Conservation (phyloP, 1,140 invertebrate species). For the Meloidogyne exigua region DNA sequence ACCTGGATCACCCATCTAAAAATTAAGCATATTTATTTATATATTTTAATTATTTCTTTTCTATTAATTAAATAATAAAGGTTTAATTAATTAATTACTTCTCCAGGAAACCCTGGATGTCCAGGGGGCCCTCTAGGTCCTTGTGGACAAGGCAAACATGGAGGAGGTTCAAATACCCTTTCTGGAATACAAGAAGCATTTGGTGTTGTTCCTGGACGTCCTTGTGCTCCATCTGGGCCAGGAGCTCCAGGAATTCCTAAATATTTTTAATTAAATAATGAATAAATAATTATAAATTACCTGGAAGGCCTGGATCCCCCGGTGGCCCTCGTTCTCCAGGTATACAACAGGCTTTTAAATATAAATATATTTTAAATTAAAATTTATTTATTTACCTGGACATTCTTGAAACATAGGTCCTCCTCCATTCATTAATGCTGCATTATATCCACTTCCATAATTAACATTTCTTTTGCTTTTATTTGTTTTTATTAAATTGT, state of each 20-base stretch:
- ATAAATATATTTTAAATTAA: slow-evolving; percentile 12
- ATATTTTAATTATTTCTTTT: neutral
- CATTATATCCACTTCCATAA: slow-evolving; percentile 59
- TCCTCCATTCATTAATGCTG: slow-evolving; percentile 51
- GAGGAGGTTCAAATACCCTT: slow-evolving; percentile 62
- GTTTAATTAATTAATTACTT: neutral
- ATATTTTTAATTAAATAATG: too few species aligned
- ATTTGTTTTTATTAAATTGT: slow-evolving; percentile 2
- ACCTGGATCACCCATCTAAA: slow-evolving; percentile 50
- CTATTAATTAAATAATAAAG: neutral
- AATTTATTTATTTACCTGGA: slow-evolving; percentile 46
- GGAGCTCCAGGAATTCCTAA: slow-evolving; percentile 49
- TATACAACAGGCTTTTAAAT: slow-evolving; percentile 54
- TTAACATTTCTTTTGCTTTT: slow-evolving; percentile 26
- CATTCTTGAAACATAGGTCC: slow-evolving; percentile 62
- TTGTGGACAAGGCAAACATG: slow-evolving; percentile 62
- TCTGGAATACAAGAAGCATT: slow-evolving; percentile 64
- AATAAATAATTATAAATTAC: too few species aligned
- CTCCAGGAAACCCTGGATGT: slow-evolving; percentile 54
- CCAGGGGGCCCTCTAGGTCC: slow-evolving; percentile 55
- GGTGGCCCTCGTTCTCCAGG: slow-evolving; percentile 60
- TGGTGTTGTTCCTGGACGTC: slow-evolving; percentile 60
- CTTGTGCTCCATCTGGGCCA: slow-evolving; percentile 61
- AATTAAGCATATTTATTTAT: too few species aligned
- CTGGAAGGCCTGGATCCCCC: slow-evolving; percentile 60